Base-by-base conservation (phyloP, 2,113 vertebrate species). In the Trematocara stigmaticum region DNA sequence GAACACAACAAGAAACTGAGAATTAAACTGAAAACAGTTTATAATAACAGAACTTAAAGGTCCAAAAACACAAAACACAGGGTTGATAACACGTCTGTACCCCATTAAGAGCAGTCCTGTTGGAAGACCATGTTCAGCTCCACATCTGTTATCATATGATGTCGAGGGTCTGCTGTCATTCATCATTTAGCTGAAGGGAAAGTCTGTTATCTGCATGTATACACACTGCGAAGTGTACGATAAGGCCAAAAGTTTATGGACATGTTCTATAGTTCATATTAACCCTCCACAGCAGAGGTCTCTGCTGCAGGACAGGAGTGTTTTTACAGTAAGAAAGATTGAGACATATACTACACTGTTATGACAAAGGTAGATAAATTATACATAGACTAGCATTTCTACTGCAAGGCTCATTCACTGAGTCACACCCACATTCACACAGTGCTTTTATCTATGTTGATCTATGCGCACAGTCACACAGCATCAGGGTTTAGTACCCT, bases 391-490 rank as follows among this genome's bases (percentile, higher is more conserved):
- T 23, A 69, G n/a, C 61, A 7, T 20, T 66, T 66, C 59, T 64
- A 64, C 59, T 38, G 34, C 34, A 40, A 3, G 10, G 1, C 6
- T 66, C 61, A 1, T 40, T 20, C 61, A 66, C 35, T 1, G 4
- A 40, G 61, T 20, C 61, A 66, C 61, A 64, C 59, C 31, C 35
- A 7, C 61, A 66, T 40, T 66, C 23, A 26, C 3, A 26, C 23
- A 26, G 23, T 26, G 23, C 23, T 26, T 26, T 26, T 26, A 26
- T 26, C 23, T 38, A 2, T 3, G 61, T 40, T 1, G 16, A 8
- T 66, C 34, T 12, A 11, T 0, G 61, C 18, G 0, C 61, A 20
- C 61, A 40, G 10, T 66, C 61, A 20, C 1, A 66, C 61, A 40
- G 61, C 61, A 40, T 40, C 61, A 20, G 18, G 18, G 35, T 40